Evolutionary conservation across 2,797 vertebrate genomes (phyloP).

Genomic region (Odontamblyopus rebecca): DNA sequence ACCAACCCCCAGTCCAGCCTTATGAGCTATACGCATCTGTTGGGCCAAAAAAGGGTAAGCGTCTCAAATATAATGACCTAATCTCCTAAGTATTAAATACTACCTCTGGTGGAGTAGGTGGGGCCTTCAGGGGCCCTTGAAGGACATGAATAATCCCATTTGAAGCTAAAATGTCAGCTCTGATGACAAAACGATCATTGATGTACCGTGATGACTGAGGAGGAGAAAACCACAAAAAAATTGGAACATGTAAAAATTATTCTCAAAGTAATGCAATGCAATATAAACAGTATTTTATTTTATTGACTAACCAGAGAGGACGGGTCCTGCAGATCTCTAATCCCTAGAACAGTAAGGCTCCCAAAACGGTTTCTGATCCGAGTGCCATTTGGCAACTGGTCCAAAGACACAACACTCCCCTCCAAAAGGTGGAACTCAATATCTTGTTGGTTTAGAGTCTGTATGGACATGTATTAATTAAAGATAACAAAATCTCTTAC

Average conservation of each 20-base stretch:
- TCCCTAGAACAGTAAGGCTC: conserved; percentile 76
- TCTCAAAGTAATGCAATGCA: too few species aligned
- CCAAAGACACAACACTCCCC: conserved; percentile 70
- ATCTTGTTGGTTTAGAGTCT: conserved; percentile 87
- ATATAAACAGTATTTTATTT: background rate
- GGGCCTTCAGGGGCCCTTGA: conserved; percentile 84
- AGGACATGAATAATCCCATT: conserved; percentile 94
- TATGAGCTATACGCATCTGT: conserved; percentile 65
- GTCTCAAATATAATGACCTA: background rate
- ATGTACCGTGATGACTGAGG: conserved; percentile 82
- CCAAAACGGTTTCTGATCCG: conserved; percentile 81
- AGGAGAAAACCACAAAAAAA: background rate
- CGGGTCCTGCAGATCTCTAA: conserved; percentile 66
- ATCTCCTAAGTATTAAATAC: background rate
- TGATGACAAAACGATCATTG: conserved; percentile 80
- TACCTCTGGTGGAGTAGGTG: conserved; percentile 68
- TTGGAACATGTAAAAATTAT: too few species aligned
- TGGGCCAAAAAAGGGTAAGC: conserved; percentile 16
- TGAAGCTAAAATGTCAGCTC: conserved; percentile 84
- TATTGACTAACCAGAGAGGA: conserved; percentile 59
- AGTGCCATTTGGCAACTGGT: conserved; percentile 83
- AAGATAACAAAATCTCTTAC: background rate
- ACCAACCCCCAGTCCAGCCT: conserved; percentile 77
- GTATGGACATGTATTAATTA: background rate
- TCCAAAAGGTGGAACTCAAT: conserved; percentile 88